These are phyloP conservation scores for Hippocampus guttulatus DNA, from an alignment of 2,113 vertebrate species.

Conservation along the genomic window DNA sequence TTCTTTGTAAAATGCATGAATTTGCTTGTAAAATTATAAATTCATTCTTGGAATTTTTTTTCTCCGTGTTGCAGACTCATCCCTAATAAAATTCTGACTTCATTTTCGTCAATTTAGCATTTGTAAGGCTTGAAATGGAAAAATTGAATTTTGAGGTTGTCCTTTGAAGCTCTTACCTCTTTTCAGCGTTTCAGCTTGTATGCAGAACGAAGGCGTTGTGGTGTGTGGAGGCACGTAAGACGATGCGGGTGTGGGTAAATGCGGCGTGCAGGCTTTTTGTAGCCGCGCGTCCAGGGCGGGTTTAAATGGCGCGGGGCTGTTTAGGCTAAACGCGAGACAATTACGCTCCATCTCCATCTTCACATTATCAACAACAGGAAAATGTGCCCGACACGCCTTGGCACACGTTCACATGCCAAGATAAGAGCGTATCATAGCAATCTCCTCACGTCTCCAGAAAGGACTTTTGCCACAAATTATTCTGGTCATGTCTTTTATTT, in stretches of 20 bases:
- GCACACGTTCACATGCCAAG: not conserved
- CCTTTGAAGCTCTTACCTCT: not conserved
- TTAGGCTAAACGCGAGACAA: constrained; percentile 57
- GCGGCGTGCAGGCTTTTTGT: constrained; percentile 64
- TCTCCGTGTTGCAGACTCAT: too few relatives aligned
- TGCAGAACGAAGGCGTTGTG: not conserved
- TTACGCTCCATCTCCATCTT: constrained; percentile 27
- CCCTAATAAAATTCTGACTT: not conserved
- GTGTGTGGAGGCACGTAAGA: not conserved
- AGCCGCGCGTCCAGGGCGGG: constrained; percentile 66
- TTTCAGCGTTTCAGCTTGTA: not conserved
- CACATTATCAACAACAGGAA: not conserved
- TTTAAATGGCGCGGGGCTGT: constrained; percentile 73
- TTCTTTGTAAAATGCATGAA: not conserved
- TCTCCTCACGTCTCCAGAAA: too few relatives aligned
- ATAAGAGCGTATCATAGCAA: not conserved
- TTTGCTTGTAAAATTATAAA: not conserved
- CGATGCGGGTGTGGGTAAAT: not conserved
- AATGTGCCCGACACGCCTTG: not conserved
- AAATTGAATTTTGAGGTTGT: too few relatives aligned
- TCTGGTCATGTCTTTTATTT: not conserved
- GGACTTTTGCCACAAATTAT: too few relatives aligned
- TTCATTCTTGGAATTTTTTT: not conserved
- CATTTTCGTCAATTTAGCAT: not conserved
- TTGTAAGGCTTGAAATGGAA: not conserved